Evolutionary conservation across 2,888 invertebrate genomes (phyloP).

Genomic region (Campoplex nolae): DNA sequence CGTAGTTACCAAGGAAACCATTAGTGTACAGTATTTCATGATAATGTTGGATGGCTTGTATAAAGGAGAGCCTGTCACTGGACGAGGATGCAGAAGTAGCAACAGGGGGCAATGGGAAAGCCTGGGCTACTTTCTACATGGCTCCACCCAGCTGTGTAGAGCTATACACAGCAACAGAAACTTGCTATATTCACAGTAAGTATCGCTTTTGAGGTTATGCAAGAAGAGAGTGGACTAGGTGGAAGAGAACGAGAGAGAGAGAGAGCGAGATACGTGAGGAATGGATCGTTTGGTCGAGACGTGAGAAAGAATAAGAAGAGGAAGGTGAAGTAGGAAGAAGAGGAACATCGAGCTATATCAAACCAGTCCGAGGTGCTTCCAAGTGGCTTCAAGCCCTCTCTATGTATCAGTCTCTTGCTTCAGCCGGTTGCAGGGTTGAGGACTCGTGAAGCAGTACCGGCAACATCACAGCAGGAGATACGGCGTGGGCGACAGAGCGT

Average conservation of each 20-base stretch:
- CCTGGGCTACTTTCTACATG: background rate
- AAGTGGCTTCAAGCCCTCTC: slow-evolving; percentile 44
- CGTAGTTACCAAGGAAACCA: slow-evolving; percentile 53
- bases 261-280: background rate
- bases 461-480: slow-evolving; percentile 40
- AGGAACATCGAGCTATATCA: slow-evolving; percentile 63
- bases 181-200: background rate
- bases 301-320: slow-evolving; percentile 26
- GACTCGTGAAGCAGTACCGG: slow-evolving; percentile 53
- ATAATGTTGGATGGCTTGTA: slow-evolving; percentile 71
- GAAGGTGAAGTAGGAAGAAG: slow-evolving; percentile 4
- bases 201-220: slow-evolving; percentile 36
- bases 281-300: slow-evolving; percentile 40
- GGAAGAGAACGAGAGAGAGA: background rate
- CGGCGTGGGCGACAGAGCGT: slow-evolving; percentile 75
- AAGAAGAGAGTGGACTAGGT: background rate
- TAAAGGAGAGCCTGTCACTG: slow-evolving; percentile 66
- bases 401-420: slow-evolving; percentile 42
- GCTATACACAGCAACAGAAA: background rate
- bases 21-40: slow-evolving; percentile 68
- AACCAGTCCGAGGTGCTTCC: slow-evolving; percentile 62
- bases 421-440: slow-evolving; percentile 54
- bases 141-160: background rate
- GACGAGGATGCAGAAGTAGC: slow-evolving; percentile 22
- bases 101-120: background rate